These are phyloP conservation scores for Setophaga petechia DNA, from an alignment of 2,113 vertebrate genomes.

Conservation along the genomic window DNA sequence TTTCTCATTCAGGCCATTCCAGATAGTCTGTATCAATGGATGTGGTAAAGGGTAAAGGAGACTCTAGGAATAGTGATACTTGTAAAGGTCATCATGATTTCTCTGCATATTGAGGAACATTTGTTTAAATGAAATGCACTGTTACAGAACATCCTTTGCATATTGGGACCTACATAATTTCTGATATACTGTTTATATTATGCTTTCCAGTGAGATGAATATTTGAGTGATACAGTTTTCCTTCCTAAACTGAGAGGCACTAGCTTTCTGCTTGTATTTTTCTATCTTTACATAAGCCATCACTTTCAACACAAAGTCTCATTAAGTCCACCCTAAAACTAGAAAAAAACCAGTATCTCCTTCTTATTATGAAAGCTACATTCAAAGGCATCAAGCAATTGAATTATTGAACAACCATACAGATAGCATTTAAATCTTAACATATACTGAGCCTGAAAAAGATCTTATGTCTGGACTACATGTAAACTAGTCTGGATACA, in stretches of 20 bases:
- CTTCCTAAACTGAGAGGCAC: background rate
- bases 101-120: slow-evolving; percentile 21
- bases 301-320: background rate
- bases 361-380: background rate
- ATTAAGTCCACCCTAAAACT: slow-evolving; percentile 5
- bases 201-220: background rate
- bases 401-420: background rate
- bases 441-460: background rate
- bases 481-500: background rate
- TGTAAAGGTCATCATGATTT: slow-evolving; percentile 59
- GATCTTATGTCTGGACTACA: background rate
- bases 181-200: background rate
- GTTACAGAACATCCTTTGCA: background rate
- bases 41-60: slow-evolving; percentile 40
- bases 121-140: slow-evolving; percentile 44
- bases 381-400: background rate
- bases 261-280: background rate
- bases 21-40: slow-evolving; percentile 20
- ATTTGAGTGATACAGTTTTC: background rate
- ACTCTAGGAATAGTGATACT: slow-evolving; percentile 32
- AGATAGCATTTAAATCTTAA: background rate
- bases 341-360: background rate
- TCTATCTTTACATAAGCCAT: background rate
- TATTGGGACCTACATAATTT: background rate
- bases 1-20: slow-evolving; percentile 25